phyloP scores from a whole-genome alignment of 2,888 invertebrate species.

The Phortica magna region DNA sequence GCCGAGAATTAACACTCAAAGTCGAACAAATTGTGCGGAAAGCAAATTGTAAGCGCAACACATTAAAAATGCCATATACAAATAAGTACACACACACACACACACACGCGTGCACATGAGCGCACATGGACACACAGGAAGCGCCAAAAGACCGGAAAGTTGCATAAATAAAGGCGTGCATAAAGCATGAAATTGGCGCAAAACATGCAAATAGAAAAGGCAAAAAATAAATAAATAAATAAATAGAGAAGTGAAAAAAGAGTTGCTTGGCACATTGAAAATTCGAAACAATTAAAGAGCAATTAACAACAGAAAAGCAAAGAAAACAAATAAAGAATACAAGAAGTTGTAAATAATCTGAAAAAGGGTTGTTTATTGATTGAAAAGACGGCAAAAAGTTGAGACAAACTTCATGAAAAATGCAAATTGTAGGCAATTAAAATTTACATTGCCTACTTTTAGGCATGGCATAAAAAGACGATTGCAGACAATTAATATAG shows the following conservation, averaged over 20 bases:
- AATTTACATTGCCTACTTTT: conserved; percentile 12
- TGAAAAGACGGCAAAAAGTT: not conserved
- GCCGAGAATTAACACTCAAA: not conserved
- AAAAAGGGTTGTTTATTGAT: conserved; percentile 39
- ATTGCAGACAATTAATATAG: not conserved
- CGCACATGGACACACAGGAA: not conserved
- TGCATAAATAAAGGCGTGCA: conserved; percentile 11
- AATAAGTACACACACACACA: conserved; percentile 7
- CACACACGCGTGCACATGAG: not conserved
- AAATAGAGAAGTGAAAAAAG: conserved; percentile 28
- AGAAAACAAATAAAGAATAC: no score
- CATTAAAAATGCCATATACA: conserved; percentile 54
- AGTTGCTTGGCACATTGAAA: no score
- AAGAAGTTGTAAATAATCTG: no score
- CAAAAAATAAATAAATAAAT: conserved; percentile 50
- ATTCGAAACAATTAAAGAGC: conserved; percentile 69
- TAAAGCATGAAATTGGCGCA: conserved; percentile 17
- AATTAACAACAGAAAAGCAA: conserved; percentile 52
- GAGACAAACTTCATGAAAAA: not conserved
- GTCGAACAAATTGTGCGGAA: conserved; percentile 49
- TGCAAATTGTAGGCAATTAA: not conserved
- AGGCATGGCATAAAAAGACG: not conserved
- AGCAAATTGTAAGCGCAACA: conserved; percentile 32
- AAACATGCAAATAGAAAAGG: conserved; percentile 24
- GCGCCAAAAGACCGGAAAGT: not conserved